Percentiles rank a stretch among this genome's conserved stretches.
Conservation (phyloP, 2,888 invertebrate genomes). For the Drosophila subquinaria region DNA sequence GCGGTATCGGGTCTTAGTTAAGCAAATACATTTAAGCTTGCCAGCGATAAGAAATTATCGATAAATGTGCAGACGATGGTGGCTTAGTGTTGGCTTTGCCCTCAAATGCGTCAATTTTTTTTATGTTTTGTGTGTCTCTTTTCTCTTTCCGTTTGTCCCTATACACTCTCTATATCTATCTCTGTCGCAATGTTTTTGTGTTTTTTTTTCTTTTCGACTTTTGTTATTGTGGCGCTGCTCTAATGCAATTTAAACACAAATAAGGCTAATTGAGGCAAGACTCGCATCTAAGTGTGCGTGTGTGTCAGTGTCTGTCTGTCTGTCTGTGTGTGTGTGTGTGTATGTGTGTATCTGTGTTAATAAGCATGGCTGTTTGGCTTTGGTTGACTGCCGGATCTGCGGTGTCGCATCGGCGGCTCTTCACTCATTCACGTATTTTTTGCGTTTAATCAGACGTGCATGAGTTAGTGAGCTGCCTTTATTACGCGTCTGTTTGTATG, state of each 20-base stretch:
- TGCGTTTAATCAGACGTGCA: conserved; percentile 73
- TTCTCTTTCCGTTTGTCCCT: background rate
- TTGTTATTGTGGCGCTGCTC: conserved; percentile 42
- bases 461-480: conserved; percentile 61
- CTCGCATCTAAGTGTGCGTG: conserved; percentile 21
- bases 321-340: conserved; percentile 26
- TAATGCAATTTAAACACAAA: conserved; percentile 78
- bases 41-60: conserved; percentile 66
- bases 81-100: conserved; percentile 62
- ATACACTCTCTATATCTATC: background rate
- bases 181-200: conserved; percentile 12
- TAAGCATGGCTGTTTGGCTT: conserved; percentile 73
- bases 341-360: conserved; percentile 59
- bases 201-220: conserved; percentile 36
- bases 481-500: conserved; percentile 45
- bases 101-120: conserved; percentile 62
- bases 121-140: conserved; percentile 34
- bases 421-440: conserved; percentile 49
- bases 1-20: conserved; percentile 40
- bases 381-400: conserved; percentile 62
- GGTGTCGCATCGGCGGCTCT: conserved; percentile 30
- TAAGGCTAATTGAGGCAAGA: conserved; percentile 69
- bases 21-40: conserved; percentile 63
- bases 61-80: conserved; percentile 63
- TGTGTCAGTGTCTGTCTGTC: conserved; percentile 48